phyloP scores from a whole-genome alignment of 2,888 invertebrate species.

The Pelosia muscerda region DNA sequence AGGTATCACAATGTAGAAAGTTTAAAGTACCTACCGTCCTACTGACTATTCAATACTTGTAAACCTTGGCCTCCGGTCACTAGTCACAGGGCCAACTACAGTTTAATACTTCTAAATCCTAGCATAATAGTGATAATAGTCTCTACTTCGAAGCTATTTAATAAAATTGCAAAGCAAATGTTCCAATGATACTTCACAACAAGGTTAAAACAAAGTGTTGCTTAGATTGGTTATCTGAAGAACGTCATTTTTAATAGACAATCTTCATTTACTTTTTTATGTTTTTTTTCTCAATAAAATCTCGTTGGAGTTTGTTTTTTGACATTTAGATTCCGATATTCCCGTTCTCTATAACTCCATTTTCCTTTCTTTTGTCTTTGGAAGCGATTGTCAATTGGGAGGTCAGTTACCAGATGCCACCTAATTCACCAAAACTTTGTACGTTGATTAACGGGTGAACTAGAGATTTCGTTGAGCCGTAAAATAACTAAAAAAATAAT shows the following conservation, averaged over 20 bases:
- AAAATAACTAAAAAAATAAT: neutral
- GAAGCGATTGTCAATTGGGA: neutral
- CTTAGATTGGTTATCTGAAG: neutral
- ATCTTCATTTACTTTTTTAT: neutral
- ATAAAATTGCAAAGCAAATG: constrained; percentile 8
- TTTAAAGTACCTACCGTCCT: neutral
- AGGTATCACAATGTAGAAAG: constrained; percentile 4
- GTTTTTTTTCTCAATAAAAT: neutral
- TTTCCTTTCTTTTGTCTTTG: neutral
- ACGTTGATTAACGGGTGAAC: neutral
- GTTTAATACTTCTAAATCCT: neutral
- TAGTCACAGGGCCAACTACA: neutral
- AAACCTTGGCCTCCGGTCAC: constrained; percentile 5
- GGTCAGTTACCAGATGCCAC: neutral
- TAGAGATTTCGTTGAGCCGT: neutral
- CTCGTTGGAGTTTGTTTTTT: too few species aligned
- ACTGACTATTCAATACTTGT: neutral
- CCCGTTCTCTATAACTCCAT: neutral
- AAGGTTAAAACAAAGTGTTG: constrained; percentile 9
- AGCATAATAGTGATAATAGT: neutral
- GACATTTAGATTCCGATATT: neutral
- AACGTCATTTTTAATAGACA: neutral
- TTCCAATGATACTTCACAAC: neutral
- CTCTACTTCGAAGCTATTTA: neutral
- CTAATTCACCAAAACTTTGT: neutral